Base-by-base conservation (phyloP, 2,113 vertebrate species). In the Otus sunia region DNA sequence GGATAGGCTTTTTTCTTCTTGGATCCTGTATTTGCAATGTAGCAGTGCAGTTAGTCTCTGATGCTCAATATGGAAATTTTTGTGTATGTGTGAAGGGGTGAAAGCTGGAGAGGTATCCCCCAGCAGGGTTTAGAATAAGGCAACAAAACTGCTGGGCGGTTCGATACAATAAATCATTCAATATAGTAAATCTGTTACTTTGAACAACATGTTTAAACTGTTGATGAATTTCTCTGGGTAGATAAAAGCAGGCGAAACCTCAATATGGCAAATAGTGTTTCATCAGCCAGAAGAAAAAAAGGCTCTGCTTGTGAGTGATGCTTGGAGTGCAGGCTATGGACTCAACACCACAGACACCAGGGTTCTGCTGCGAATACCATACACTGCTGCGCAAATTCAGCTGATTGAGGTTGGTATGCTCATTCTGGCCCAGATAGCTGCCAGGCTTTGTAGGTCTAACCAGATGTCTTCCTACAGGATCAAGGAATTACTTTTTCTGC, bases 401-500 rank as follows among this genome's bases (percentile, higher is more conserved):
- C 74, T 87, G 56, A 9, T 96, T 0, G 2, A 96, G 95, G 97
- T 98, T 53, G 50, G 95, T 96, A 45, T 18, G 15, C 11, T 76
- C 12, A 5, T 50, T 36, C 34, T 53, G 18, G 11, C 27, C 34
- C 47, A 43, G 14, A 6, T 37, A 41, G 6, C 6, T 90, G 23
- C 22, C 15, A 36, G 45, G 14, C 9, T 32, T 19, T 18, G 64
- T 49, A 49, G 15, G 18, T 83, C 37, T 84, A 75, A 94, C 27
- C 19, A 39, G 27, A n/a, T 52, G 8, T 23, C 18, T 86, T 80
- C 27, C 76, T 66, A 53, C 68, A 99, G 99, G 97, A 98, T 76
- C 97, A 90, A 88, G 98, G 98, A 32, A 62, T 99, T 43, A 96
- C 96, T 9, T 99, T 99, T 98, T 97, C 97, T 63, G 50, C 98